Evolutionary conservation across 92 coral and sea anemone genomes (phyloP).

Genomic region (Porites lobata): DNA sequence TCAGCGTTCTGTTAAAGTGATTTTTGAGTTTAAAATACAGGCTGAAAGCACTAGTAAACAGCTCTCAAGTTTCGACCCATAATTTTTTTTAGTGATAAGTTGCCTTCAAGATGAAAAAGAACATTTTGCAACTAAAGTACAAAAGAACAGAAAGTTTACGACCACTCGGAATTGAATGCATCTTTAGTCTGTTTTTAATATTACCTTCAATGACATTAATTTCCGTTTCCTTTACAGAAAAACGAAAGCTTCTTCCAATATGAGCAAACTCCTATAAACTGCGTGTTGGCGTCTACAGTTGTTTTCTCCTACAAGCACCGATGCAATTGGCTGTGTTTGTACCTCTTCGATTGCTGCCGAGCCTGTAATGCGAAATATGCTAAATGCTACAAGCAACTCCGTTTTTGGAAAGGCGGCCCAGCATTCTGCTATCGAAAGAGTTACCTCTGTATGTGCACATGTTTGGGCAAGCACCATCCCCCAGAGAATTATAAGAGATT

Average conservation of each 20-base stretch:
- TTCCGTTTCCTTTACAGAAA: background rate
- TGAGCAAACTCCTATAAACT: background rate
- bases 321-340: background rate
- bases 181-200: background rate
- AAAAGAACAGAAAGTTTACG: background rate
- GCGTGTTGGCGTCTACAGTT: slow-evolving; percentile 16
- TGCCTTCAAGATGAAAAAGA: no score
- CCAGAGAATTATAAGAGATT: background rate
- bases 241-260: background rate
- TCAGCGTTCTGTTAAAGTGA: no score
- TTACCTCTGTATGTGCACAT: slow-evolving; percentile 2
- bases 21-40: background rate
- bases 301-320: background rate
- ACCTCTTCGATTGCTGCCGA: slow-evolving; percentile 26
- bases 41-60: background rate
- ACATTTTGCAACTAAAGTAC: background rate
- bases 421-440: slow-evolving; percentile 9
- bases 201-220: no score
- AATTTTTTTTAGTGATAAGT: no score
- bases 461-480: slow-evolving; percentile 11
- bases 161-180: no score
- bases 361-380: background rate
- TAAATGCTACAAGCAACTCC: background rate
- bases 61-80: background rate
- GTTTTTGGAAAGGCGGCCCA: background rate